Evolutionary conservation across 2,113 vertebrate species (phyloP).

Genomic region (Tiliqua scincoides): DNA sequence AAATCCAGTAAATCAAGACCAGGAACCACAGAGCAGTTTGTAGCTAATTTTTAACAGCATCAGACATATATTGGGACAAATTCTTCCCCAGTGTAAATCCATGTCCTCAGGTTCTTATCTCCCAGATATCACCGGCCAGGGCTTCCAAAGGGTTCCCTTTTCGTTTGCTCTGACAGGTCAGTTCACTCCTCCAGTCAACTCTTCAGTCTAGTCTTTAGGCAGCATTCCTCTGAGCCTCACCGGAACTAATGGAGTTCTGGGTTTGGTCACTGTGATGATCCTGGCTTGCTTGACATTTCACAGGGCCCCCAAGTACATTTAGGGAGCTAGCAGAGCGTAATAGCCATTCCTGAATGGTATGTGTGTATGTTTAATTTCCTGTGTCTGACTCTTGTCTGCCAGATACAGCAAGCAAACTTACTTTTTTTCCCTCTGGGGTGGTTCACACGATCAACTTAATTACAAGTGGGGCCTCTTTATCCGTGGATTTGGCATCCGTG

Average conservation of each 20-base stretch:
- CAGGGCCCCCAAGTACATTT: neutral
- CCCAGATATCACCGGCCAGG: neutral
- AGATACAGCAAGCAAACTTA: too few species aligned
- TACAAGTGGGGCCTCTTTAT: too few species aligned
- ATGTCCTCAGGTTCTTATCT: constrained; percentile 18
- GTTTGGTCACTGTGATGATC: neutral
- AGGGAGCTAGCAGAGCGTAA: neutral
- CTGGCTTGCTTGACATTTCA: neutral
- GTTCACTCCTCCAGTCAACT: neutral
- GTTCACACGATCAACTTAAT: too few species aligned
- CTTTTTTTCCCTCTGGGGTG: too few species aligned
- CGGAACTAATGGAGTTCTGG: neutral
- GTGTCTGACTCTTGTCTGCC: neutral
- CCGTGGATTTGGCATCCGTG: too few species aligned
- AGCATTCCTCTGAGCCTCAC: neutral
- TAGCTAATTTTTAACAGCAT: constrained; percentile 55
- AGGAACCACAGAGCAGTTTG: constrained; percentile 45
- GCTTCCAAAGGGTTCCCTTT: neutral
- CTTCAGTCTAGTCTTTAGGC: neutral
- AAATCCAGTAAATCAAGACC: constrained; percentile 59
- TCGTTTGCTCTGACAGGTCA: neutral
- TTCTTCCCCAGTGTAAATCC: constrained; percentile 54
- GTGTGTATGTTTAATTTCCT: neutral
- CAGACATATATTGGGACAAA: constrained; percentile 52
- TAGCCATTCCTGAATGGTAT: neutral